These are phyloP conservation scores for Lumbricus terrestris DNA, from an alignment of 2,888 invertebrate genomes.

Conservation along the genomic window DNA sequence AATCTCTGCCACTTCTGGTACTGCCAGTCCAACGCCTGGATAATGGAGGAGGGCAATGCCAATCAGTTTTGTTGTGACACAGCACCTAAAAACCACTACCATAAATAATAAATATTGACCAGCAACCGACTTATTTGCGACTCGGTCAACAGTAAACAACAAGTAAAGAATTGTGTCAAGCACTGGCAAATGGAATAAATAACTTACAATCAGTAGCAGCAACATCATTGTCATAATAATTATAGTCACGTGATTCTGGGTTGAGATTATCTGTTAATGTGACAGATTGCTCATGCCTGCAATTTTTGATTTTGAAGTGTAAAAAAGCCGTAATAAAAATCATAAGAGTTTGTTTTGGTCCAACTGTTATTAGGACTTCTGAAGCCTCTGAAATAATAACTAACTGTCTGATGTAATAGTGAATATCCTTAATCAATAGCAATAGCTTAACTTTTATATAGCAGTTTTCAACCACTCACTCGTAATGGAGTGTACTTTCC, in stretches of 20 bases:
- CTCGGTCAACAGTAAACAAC: not conserved
- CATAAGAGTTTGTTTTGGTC: not conserved
- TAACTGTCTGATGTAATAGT: not conserved
- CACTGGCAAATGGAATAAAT: too few species aligned
- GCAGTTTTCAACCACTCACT: conserved; percentile 57
- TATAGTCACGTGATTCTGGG: not conserved
- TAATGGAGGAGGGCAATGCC: too few species aligned
- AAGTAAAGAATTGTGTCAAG: too few species aligned
- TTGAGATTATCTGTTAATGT: not conserved
- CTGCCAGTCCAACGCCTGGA: too few species aligned
- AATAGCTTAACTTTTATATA: not conserved
- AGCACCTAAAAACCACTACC: too few species aligned
- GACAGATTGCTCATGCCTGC: not conserved
- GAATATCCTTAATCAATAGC: not conserved
- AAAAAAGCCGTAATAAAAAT: not conserved
- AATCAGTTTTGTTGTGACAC: too few species aligned
- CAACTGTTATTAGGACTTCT: not conserved
- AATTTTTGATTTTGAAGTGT: not conserved
- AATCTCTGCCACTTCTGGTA: too few species aligned
- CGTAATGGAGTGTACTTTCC: conserved; percentile 81
- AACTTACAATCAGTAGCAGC: too few species aligned
- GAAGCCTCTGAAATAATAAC: not conserved
- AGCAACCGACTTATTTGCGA: not conserved
- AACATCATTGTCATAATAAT: not conserved
- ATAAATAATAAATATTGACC: not conserved